Evolutionary conservation across 2,797 vertebrate genomes (phyloP).

Genomic region (Meriones psammophilus): DNA sequence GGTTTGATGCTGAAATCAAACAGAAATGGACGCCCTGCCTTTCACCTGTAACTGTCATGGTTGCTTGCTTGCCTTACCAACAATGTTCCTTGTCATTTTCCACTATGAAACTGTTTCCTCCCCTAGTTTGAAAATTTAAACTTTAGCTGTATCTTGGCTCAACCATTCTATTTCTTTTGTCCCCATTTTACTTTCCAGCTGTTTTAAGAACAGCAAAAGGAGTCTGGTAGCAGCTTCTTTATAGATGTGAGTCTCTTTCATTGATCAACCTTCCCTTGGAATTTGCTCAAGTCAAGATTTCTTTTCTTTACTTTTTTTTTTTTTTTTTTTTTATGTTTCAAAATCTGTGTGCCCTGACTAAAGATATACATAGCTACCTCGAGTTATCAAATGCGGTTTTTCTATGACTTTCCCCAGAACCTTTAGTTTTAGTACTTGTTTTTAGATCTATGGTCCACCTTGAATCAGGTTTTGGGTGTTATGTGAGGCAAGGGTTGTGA

Average conservation of each 20-base stretch:
- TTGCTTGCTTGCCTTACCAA: not conserved
- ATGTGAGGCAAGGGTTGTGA: not conserved
- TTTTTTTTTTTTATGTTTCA: not conserved
- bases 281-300: constrained; percentile 19
- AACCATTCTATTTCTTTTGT: not conserved
- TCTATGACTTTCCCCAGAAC: not conserved
- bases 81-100: not conserved
- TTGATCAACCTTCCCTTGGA: not conserved
- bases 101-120: not conserved
- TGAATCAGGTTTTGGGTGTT: not conserved
- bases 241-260: not conserved
- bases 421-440: not conserved
- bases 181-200: not conserved
- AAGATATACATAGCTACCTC: not conserved
- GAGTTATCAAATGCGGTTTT: not conserved
- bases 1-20: not conserved
- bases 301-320: not conserved
- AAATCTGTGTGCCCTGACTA: not conserved
- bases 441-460: not conserved
- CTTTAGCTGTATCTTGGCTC: not conserved
- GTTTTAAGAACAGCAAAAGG: not conserved
- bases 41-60: not conserved
- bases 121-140: not conserved
- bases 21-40: not conserved
- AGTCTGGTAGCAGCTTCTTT: not conserved